phyloP scores from a whole-genome alignment of 2,888 invertebrate species.

The Tridacna gigas region DNA sequence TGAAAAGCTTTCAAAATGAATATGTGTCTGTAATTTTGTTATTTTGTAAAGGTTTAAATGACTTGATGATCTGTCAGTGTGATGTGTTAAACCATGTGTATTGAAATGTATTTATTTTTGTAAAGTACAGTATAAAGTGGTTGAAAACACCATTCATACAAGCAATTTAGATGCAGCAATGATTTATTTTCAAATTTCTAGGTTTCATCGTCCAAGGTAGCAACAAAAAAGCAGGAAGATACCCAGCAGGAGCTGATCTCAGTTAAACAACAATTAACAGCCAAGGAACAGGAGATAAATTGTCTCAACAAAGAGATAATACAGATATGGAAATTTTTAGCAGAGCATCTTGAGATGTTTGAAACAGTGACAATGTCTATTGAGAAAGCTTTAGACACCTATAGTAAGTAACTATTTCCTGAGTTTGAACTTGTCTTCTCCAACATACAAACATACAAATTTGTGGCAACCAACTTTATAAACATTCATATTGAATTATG shows the following conservation, averaged over 20 bases:
- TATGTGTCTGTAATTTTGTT: no score
- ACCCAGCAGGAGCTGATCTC: slow-evolving; percentile 51
- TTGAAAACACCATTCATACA: not conserved
- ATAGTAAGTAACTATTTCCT: slow-evolving; percentile 12
- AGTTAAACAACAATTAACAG: slow-evolving; percentile 45
- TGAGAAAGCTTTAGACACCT: slow-evolving; percentile 33
- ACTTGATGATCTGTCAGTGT: no score
- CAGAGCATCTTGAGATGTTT: slow-evolving; percentile 38
- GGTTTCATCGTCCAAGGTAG: slow-evolving; percentile 41
- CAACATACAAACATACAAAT: no score
- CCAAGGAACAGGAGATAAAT: slow-evolving; percentile 57
- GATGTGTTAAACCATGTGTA: no score
- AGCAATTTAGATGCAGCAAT: no score
- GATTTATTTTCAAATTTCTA: not conserved
- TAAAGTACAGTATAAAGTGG: no score
- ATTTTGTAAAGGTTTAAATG: no score
- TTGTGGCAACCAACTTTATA: no score
- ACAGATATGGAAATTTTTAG: slow-evolving; percentile 27
- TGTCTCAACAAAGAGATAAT: slow-evolving; percentile 45
- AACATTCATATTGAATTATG: no score
- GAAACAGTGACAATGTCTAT: slow-evolving; percentile 31
- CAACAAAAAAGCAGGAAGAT: slow-evolving; percentile 53
- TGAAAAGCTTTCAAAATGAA: no score
- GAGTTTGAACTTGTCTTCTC: no score
- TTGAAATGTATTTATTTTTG: no score